Evolutionary conservation across 2,888 invertebrate species (phyloP), one percentile per base, ranked within the genome.

Genomic region (Lasioglossum lativentre): DNA sequence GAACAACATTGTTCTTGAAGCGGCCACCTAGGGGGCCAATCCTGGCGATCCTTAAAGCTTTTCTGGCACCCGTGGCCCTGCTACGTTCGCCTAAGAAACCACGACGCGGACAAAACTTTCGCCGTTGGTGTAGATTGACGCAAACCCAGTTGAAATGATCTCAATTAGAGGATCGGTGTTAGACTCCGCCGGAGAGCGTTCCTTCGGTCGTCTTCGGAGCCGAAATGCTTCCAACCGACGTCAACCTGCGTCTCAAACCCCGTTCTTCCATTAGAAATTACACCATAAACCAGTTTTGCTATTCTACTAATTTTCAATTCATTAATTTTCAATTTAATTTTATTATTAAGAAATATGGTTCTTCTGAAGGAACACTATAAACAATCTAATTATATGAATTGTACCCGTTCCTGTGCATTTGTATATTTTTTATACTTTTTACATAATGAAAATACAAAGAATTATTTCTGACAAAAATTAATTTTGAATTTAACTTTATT

Each of bases 141-240:
- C 89, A 91, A 91, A 90, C 86, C 89, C 84, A 90, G 87, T 87
- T 88, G 88, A 88, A 90, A 90, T 86, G 90, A 90, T 90, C 90
- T 90, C 90, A 89, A 90, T 90, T 90, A 86, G 90, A 85, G 90
- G 83, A 71, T 82, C 86, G 83, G 82, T 71, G 85, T 86, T 88
- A 82, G 84, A 80, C 75, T 80, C 76, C 75, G 74, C 73, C 76
- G 73, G 78, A 78, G 75, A 81, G 75, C 83, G 83, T 81, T 81
- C 89, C 86, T 84, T 59, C 71, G 70, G 66, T 70, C 78, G 59
- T 85, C 85, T 83, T 84, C 56, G 72, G 19, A 34, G 40, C 38
- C 72, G 70, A 75, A 79, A 70, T 59, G 63, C n/a, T 63, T 81
- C 40, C 40, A 30, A 56, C 12, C 66, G 59, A 59, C 30, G 19